phyloP scores from a whole-genome alignment of 2,888 invertebrate genomes.

The Thelaira solivaga region DNA sequence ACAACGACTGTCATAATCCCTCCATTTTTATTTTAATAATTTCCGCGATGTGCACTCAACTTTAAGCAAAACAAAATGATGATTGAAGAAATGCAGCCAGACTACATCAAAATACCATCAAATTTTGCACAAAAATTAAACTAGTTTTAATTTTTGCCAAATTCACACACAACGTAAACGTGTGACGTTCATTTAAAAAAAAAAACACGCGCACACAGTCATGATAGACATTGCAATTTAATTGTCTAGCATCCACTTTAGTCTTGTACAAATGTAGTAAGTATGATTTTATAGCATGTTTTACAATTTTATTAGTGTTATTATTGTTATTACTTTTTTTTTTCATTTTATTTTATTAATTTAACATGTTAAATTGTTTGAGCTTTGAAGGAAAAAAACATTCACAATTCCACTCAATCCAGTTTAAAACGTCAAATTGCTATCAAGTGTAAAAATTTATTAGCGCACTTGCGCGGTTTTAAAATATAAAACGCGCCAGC shows the following conservation, averaged over 20 bases:
- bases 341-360: neutral
- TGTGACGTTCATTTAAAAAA: too few species aligned
- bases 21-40: too few species aligned
- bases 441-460: conserved; percentile 43
- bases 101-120: too few species aligned
- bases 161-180: too few species aligned
- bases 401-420: conserved; percentile 52
- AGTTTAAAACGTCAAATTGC: conserved; percentile 51
- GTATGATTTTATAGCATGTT: conserved; percentile 20
- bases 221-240: neutral
- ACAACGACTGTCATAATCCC: too few species aligned
- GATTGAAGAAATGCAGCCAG: too few species aligned
- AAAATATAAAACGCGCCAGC: conserved; percentile 46
- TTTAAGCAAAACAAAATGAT: too few species aligned
- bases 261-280: conserved; percentile 3
- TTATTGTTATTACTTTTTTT: neutral
- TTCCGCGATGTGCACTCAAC: too few species aligned
- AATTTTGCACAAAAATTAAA: too few species aligned
- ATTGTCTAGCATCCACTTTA: neutral
- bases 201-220: neutral
- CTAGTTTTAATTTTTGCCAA: too few species aligned
- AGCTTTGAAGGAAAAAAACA: conserved; percentile 29
- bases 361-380: conserved; percentile 3
- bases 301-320: neutral
- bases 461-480: conserved; percentile 54